These are phyloP conservation scores for Caenorhabditis sulstoni DNA, from an alignment of 2,888 invertebrate genomes.

Conservation along the genomic window DNA sequence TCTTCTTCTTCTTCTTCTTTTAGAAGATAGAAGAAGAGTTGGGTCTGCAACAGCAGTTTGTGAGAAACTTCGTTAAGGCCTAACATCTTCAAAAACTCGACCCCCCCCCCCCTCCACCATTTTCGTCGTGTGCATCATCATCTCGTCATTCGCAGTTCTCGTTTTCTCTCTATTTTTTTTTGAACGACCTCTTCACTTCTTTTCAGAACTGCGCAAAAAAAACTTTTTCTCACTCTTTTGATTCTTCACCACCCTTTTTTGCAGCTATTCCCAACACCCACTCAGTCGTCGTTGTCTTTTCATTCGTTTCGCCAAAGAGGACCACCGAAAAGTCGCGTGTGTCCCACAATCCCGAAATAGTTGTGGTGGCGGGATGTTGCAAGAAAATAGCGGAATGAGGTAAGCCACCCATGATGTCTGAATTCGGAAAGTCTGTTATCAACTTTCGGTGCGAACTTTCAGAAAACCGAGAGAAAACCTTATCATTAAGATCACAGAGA, in stretches of 20 bases:
- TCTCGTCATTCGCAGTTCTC: slow-evolving; percentile 1
- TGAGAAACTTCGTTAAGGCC: slow-evolving; percentile 54
- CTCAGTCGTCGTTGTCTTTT: slow-evolving; percentile 29
- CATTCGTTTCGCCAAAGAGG: slow-evolving; percentile 26
- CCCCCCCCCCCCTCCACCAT: no score
- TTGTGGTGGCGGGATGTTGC: slow-evolving; percentile 26
- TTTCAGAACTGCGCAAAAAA: slow-evolving; percentile 1
- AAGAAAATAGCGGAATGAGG: slow-evolving; percentile 44
- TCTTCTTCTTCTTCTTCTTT: not conserved
- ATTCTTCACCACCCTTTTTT: slow-evolving; percentile 26
- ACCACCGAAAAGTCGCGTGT: slow-evolving; percentile 6
- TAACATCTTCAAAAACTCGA: slow-evolving; percentile 47
- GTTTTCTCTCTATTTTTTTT: slow-evolving; percentile 12
- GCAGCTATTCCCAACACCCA: slow-evolving; percentile 31
- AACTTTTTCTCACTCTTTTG: not conserved
- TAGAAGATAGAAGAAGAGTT: slow-evolving; percentile 20
- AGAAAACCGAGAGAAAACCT: no score
- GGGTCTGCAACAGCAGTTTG: slow-evolving; percentile 31
- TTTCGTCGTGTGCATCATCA: slow-evolving; percentile 46
- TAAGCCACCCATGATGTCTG: slow-evolving; percentile 16
- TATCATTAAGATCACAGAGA: no score
- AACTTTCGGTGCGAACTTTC: no score
- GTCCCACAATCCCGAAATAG: slow-evolving; percentile 13
- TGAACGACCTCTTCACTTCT: slow-evolving; percentile 19
- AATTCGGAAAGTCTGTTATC: no score